Conservation (phyloP, 1,140 invertebrate species). For the Papilio dardanus region DNA sequence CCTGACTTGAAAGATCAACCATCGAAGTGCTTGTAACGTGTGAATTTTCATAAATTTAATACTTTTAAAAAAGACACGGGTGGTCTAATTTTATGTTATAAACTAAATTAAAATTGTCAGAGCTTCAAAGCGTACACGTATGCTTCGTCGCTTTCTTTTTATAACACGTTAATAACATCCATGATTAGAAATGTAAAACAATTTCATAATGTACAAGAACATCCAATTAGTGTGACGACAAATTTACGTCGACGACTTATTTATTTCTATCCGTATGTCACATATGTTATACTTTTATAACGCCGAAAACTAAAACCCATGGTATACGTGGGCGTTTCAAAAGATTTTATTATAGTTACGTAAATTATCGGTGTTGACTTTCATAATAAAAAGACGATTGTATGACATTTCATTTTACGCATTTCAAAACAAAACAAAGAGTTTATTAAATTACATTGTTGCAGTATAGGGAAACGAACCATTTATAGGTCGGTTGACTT, state of each 20-base stretch:
- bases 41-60: neutral
- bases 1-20: neutral
- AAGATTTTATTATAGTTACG: conserved; percentile 21
- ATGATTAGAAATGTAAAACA: conserved; percentile 15
- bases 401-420: conserved; percentile 32
- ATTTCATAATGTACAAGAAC: conserved; percentile 25
- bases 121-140: neutral
- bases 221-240: conserved; percentile 36
- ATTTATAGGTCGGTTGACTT: conserved; percentile 10
- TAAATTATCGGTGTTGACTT: conserved; percentile 34
- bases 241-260: conserved; percentile 34
- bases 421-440: conserved; percentile 33
- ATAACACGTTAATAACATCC: neutral
- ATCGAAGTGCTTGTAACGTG: neutral
- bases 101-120: neutral
- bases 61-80: neutral
- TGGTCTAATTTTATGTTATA: neutral
- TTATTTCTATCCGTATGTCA: conserved; percentile 32
- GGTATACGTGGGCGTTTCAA: conserved; percentile 31
- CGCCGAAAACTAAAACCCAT: conserved; percentile 27
- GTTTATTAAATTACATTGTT: conserved; percentile 32
- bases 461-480: conserved; percentile 7
- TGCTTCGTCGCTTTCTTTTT: neutral
- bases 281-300: conserved; percentile 33
- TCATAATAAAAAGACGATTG: conserved; percentile 37